Conservation (phyloP, 1,140 invertebrate species). For the Tetragonula clypearis region DNA sequence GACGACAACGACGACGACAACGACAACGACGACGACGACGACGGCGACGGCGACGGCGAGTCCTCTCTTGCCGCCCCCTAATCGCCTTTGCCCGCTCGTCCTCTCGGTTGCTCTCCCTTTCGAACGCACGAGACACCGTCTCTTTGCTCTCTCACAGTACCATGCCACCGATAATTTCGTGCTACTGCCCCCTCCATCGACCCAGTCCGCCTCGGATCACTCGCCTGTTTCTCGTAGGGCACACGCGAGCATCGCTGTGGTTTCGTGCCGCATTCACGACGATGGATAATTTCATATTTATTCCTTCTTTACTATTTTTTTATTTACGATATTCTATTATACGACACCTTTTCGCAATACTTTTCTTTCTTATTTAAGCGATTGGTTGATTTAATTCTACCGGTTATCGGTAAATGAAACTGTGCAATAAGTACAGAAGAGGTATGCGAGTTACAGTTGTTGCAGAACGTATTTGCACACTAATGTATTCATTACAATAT, state of each 20-base stretch:
- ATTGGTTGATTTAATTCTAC: neutral
- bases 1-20: no score
- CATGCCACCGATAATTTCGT: conserved; percentile 70
- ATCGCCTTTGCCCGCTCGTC: conserved; percentile 66
- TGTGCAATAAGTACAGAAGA: neutral
- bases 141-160: conserved; percentile 36
- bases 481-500: no score
- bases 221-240: conserved; percentile 9
- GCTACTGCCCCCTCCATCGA: conserved; percentile 47
- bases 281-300: neutral
- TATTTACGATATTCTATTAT: no score
- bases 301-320: no score
- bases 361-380: neutral
- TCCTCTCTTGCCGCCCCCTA: conserved; percentile 66
- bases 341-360: neutral
- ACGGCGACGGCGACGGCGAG: conserved; percentile 1
- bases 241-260: neutral
- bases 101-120: conserved; percentile 47
- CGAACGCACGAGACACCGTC: conserved; percentile 48
- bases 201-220: neutral
- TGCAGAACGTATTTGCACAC: no score
- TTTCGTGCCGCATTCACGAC: neutral
- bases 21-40: no score
- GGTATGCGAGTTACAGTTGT: no score
- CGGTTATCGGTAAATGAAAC: neutral